A percentile compares a stretch with the other conserved stretches of the same genome.
phyloP scores from a whole-genome alignment of 23 tunicate species.

The Oikopleura dioica region DNA sequence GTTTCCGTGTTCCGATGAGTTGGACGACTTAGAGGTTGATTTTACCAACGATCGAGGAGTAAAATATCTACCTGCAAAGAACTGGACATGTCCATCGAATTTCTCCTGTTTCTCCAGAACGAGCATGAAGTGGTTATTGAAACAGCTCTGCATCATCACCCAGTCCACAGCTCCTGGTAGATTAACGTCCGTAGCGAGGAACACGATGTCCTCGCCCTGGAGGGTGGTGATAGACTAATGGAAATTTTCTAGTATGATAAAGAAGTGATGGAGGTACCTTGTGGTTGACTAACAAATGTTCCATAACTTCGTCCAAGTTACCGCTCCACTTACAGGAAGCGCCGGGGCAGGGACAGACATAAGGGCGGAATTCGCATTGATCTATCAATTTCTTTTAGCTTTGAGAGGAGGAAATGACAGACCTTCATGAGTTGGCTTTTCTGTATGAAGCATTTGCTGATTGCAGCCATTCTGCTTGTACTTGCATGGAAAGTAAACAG shows the following conservation, averaged over 20 bases:
- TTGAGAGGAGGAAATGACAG: neutral
- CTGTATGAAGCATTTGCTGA: slow-evolving; percentile 28
- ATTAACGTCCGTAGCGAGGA: slow-evolving; percentile 81
- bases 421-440: slow-evolving; percentile 68
- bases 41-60: neutral
- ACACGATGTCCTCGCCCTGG: slow-evolving; percentile 94
- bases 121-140: slow-evolving; percentile 87
- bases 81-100: slow-evolving; percentile 70
- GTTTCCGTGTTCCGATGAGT: slow-evolving; percentile 71
- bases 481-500: slow-evolving; percentile 88
- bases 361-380: slow-evolving; percentile 72
- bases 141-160: slow-evolving; percentile 99
- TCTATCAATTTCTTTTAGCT: neutral
- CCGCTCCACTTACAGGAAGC: slow-evolving; percentile 99
- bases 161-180: slow-evolving; percentile 95
- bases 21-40: slow-evolving; percentile 28
- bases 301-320: slow-evolving; percentile 83
- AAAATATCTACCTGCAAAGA: slow-evolving; percentile 27
- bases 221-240: neutral
- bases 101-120: slow-evolving; percentile 90
- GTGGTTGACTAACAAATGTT: slow-evolving; percentile 72
- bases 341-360: slow-evolving; percentile 96
- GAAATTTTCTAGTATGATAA: no score
- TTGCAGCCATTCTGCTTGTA: slow-evolving; percentile 66
- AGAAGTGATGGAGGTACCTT: slow-evolving; percentile 24